These are phyloP conservation scores for Sciurus carolinensis DNA, from an alignment of 2,797 vertebrate genomes.

Conservation along the genomic window DNA sequence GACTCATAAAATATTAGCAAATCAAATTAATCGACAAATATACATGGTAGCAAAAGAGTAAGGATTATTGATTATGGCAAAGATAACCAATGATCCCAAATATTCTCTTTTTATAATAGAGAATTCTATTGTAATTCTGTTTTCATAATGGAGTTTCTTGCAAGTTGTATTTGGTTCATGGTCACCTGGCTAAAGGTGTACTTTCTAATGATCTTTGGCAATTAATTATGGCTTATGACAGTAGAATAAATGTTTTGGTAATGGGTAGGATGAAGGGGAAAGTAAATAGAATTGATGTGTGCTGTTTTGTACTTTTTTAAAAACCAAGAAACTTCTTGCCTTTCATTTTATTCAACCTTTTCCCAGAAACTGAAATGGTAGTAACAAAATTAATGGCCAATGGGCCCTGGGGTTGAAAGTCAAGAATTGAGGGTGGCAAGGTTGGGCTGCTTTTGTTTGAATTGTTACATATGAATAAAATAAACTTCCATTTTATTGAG, in stretches of 20 bases:
- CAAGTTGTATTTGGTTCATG: background rate
- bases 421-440: background rate
- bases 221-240: background rate
- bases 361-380: background rate
- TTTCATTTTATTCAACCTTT: background rate
- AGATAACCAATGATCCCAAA: background rate
- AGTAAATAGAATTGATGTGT: background rate
- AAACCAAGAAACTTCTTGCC: background rate
- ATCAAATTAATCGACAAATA: constrained; percentile 34
- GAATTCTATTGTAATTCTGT: too few relatives aligned
- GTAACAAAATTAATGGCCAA: background rate
- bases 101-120: background rate
- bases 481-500: background rate
- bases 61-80: background rate
- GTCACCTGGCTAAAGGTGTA: background rate
- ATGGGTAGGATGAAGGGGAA: background rate
- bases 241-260: background rate
- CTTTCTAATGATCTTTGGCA: background rate
- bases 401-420: background rate
- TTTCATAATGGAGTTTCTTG: background rate
- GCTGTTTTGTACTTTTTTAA: background rate
- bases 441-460: background rate
- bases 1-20: background rate
- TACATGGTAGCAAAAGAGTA: background rate
- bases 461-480: background rate